phyloP scores from a whole-genome alignment of 2,888 invertebrate genomes.

The Agonum fuliginosum region DNA sequence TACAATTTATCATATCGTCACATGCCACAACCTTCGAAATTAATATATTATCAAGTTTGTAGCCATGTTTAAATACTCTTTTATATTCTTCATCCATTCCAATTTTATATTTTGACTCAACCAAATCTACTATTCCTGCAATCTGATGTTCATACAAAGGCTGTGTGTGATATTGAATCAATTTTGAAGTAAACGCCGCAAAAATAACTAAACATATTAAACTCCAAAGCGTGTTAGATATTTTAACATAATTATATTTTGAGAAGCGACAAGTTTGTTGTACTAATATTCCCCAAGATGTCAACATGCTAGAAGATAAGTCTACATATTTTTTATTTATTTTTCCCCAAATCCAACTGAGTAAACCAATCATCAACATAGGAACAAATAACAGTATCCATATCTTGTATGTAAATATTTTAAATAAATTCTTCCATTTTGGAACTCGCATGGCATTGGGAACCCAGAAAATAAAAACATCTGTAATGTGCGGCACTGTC shows the following conservation, averaged over 20 bases:
- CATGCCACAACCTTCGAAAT: background rate
- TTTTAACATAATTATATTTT: conserved; percentile 71
- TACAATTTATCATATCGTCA: background rate
- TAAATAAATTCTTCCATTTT: conserved; percentile 73
- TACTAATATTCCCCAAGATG: conserved; percentile 68
- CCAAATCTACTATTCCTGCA: conserved; percentile 73
- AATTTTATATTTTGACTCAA: conserved; percentile 72
- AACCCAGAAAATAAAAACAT: conserved; percentile 76
- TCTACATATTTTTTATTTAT: background rate
- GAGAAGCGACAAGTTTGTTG: conserved; percentile 75
- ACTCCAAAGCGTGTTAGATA: conserved; percentile 75
- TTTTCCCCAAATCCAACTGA: conserved; percentile 9
- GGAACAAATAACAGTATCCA: conserved; percentile 72
- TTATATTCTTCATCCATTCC: conserved; percentile 62
- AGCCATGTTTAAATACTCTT: background rate
- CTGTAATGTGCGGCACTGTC: conserved; percentile 74
- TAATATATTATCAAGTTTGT: background rate
- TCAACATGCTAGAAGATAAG: background rate
- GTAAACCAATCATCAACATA: conserved; percentile 65
- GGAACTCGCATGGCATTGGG: conserved; percentile 73
- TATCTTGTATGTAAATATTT: conserved; percentile 72
- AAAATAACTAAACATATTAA: conserved; percentile 74
- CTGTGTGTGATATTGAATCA: conserved; percentile 75
- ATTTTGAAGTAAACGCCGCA: conserved; percentile 76
- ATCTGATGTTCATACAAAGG: conserved; percentile 75